Percentiles rank a stretch among this genome's conserved stretches.
Evolutionary conservation across 2,888 invertebrate species (phyloP).

Genomic region (Diplolepis rosae): DNA sequence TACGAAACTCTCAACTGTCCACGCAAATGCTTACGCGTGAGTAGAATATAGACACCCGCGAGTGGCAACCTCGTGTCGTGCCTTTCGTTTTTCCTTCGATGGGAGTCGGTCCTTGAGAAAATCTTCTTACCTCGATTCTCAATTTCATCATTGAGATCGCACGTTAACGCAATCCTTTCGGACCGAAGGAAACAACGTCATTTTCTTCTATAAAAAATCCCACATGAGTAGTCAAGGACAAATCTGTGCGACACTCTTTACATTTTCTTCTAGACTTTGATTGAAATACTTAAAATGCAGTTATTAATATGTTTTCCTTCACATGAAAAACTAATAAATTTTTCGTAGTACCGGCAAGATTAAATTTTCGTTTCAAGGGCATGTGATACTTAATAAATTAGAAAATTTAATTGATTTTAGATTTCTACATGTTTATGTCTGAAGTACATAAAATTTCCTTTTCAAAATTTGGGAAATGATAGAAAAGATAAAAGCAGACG

Average conservation of each 20-base stretch:
- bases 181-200: conserved; percentile 38
- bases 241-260: conserved; percentile 12
- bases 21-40: background rate
- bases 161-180: conserved; percentile 40
- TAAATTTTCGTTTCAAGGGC: too few species aligned
- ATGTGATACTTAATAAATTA: too few species aligned
- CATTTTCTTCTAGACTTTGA: too few species aligned
- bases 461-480: too few species aligned
- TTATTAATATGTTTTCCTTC: too few species aligned
- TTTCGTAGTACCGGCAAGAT: too few species aligned
- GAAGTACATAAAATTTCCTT: too few species aligned
- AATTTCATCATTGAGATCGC: conserved; percentile 67
- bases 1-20: conserved; percentile 20
- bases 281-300: too few species aligned
- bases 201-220: conserved; percentile 32
- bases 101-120: conserved; percentile 68
- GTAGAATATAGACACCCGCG: conserved; percentile 15
- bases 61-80: conserved; percentile 43
- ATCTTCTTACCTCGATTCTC: conserved; percentile 68
- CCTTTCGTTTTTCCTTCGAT: conserved; percentile 72
- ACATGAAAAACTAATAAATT: too few species aligned
- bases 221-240: conserved; percentile 20
- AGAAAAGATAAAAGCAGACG: too few species aligned
- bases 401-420: too few species aligned
- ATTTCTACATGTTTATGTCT: too few species aligned